phyloP scores from a whole-genome alignment of 2,797 vertebrate species.

The Rhinichthys osculus region DNA sequence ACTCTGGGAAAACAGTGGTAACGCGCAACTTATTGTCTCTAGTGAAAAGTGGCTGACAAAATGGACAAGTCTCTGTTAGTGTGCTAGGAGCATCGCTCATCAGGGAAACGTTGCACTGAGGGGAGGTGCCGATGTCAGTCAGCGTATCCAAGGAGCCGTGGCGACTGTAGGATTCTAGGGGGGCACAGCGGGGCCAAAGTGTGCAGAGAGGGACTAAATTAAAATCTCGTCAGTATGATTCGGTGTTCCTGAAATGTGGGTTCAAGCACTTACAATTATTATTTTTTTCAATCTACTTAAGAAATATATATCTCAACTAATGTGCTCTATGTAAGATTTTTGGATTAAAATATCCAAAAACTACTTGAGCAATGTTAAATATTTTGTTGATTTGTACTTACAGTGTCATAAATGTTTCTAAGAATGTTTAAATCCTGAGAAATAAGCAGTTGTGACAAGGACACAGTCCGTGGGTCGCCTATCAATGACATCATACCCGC shows the following conservation, averaged over 20 bases:
- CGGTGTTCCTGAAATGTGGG: background rate
- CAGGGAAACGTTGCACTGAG: conserved; percentile 40
- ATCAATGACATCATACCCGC: no score
- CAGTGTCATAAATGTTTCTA: no score
- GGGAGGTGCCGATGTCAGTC: conserved; percentile 54
- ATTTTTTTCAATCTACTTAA: background rate
- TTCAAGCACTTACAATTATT: background rate
- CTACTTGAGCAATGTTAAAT: no score
- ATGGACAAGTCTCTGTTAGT: conserved; percentile 28
- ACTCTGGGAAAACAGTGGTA: conserved; percentile 37
- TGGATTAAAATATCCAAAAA: no score
- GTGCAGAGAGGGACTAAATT: conserved; percentile 17
- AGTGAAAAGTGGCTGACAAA: conserved; percentile 31
- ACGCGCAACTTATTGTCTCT: conserved; percentile 25
- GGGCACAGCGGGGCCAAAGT: conserved; percentile 5
- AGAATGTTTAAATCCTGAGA: no score
- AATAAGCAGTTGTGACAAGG: no score
- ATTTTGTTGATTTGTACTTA: no score
- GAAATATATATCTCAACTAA: background rate
- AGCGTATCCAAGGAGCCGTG: conserved; percentile 25
- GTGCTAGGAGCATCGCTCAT: conserved; percentile 24
- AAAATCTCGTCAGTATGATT: background rate
- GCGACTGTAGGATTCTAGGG: background rate
- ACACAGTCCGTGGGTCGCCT: no score
- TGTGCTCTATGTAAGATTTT: background rate